Evolutionary conservation across 2,888 invertebrate genomes (phyloP).

Genomic region (Thumatha senex): DNA sequence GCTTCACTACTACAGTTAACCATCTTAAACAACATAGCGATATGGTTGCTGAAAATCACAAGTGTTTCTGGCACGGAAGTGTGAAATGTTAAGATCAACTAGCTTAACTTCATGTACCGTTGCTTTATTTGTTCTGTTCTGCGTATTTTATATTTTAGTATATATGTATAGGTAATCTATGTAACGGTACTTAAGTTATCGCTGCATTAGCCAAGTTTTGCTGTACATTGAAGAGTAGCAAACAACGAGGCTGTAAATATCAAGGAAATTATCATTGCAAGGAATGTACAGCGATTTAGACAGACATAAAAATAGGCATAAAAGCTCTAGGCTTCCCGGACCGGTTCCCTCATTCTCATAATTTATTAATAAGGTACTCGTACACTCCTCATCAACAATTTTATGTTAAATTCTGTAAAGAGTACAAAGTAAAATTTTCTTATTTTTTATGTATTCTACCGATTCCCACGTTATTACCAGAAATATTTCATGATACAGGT

Average conservation of each 20-base stretch:
- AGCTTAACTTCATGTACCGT: background rate
- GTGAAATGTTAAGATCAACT: background rate
- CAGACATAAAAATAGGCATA: too few relatives aligned
- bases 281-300: too few relatives aligned
- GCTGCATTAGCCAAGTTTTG: background rate
- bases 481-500: too few relatives aligned
- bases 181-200: constrained; percentile 1
- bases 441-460: too few relatives aligned
- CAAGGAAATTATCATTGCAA: background rate
- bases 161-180: background rate
- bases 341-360: too few relatives aligned
- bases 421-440: too few relatives aligned
- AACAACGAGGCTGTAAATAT: background rate
- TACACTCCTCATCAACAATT: too few relatives aligned
- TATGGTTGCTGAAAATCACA: background rate
- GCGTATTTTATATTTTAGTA: background rate
- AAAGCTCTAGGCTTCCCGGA: too few relatives aligned
- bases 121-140: background rate
- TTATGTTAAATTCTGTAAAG: too few relatives aligned
- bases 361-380: too few relatives aligned
- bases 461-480: too few relatives aligned
- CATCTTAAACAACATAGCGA: background rate
- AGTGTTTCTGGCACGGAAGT: background rate
- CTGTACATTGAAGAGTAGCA: background rate
- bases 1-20: background rate